Base-by-base conservation (phyloP, 64 coral and sea anemone species). In the Montipora efflorescens region DNA sequence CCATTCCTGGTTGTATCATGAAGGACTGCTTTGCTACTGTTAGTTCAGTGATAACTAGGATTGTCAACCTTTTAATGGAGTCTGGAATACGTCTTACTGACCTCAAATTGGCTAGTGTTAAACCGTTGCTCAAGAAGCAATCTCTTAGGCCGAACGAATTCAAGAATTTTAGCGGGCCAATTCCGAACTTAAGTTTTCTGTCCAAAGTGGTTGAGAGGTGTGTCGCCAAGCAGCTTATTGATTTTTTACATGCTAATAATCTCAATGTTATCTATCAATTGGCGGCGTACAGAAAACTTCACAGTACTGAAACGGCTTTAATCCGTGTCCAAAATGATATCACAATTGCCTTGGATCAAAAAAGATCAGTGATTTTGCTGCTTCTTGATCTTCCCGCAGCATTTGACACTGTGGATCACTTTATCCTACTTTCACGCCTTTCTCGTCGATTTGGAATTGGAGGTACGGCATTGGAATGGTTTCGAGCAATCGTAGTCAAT, bases 101-200 rank as follows among this genome's bases (percentile, higher is more conserved):
- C 14, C 77, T 79, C 20, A 81, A 79, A 79, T 12, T 79, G 77
- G 15, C 46, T 51, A 79, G 77, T 51, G 77, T 79, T 51, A 79
- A 51, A 50, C 77, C 77, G 47, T 14, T 51, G 47, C 77, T 79
- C 47, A 79, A 79, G 77, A 79, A 79, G 47, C 77, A 79, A 51
- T 18, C 77, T 19, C 47, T 79, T 3, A 79, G 77, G 45, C 12
- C 48, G 11, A 46, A 50, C 4, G 77, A 79, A 79, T n/a, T 79
- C 44, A 55, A 55, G 52, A 55, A 55, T 55, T 55, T 55, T 55
- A 55, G 45, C n/a, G 21, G 71, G 75, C 44, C 75, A 77, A 77
- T 77, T 77, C 43, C 36, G 75, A 77, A 77, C 75, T 77, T 77
- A 15, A 36, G 23, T 77, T 77, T 77, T 77, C 75, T 77, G 22